A percentile compares a stretch with the other conserved stretches of the same genome.
phyloP scores from a whole-genome alignment of 2,113 vertebrate species.

The Mobula birostris region DNA sequence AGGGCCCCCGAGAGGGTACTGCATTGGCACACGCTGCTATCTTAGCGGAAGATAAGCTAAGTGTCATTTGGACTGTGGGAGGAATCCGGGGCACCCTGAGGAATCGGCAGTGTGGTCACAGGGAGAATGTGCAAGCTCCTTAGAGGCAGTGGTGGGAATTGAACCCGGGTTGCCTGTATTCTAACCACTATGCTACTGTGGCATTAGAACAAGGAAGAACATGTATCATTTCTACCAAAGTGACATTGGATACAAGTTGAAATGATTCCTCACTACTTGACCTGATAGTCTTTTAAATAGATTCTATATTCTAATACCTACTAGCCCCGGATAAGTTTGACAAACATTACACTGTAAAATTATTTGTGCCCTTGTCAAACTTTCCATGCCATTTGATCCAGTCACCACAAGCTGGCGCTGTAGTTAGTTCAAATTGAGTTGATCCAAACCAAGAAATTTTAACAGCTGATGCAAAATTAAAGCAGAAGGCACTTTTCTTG shows the following conservation, averaged over 20 bases:
- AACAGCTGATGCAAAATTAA: not conserved
- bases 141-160: too few species aligned
- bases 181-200: too few species aligned
- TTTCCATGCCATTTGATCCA: not conserved
- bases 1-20: too few species aligned
- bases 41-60: too few species aligned
- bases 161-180: too few species aligned
- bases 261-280: not conserved
- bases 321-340: not conserved
- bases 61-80: too few species aligned
- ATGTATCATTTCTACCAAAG: not conserved
- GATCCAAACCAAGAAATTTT: not conserved
- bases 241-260: not conserved
- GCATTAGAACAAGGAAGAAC: too few species aligned
- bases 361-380: not conserved
- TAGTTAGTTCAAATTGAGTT: not conserved
- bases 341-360: not conserved
- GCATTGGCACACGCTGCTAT: too few species aligned
- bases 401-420: conserved; percentile 15
- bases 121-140: too few species aligned
- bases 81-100: too few species aligned
- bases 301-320: not conserved
- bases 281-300: not conserved
- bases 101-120: too few species aligned
- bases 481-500: not conserved